Conservation (phyloP, 35 echinoderm and acorn worm species). For the Heliocidaris tuberculata region DNA sequence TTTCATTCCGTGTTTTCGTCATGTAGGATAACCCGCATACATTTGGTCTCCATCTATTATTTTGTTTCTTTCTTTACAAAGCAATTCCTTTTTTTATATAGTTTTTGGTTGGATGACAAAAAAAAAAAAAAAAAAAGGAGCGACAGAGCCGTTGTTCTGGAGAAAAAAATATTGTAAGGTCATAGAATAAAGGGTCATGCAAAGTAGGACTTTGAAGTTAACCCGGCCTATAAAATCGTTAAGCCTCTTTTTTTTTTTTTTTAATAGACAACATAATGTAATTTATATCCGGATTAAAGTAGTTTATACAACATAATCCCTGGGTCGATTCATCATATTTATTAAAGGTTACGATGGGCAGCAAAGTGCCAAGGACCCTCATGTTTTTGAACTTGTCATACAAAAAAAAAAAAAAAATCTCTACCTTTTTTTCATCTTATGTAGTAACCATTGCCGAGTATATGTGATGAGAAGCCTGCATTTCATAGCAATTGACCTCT, state of each 20-base stretch:
- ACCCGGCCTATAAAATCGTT: background rate
- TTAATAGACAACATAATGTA: background rate
- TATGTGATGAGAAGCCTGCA: background rate
- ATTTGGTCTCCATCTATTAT: no score
- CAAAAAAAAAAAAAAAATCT: no score
- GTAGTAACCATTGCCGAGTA: background rate
- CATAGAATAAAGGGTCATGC: background rate
- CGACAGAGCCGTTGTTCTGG: no score
- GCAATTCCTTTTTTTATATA: no score
- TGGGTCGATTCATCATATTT: background rate
- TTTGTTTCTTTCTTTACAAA: no score
- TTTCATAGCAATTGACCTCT: background rate
- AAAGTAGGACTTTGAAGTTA: background rate
- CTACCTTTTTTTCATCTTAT: background rate
- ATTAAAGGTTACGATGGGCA: background rate
- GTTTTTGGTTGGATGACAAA: no score
- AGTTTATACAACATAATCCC: background rate
- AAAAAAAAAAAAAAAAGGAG: no score
- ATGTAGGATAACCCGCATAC: no score
- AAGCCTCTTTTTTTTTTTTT: background rate
- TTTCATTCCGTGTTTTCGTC: no score
- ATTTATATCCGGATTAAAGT: background rate
- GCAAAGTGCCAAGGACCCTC: background rate
- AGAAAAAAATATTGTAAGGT: no score
- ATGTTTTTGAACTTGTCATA: background rate